These are phyloP conservation scores for Amphimedon queenslandica DNA, from an alignment of 37 sponge, comb jelly and placozoan species.

Conservation along the genomic window DNA sequence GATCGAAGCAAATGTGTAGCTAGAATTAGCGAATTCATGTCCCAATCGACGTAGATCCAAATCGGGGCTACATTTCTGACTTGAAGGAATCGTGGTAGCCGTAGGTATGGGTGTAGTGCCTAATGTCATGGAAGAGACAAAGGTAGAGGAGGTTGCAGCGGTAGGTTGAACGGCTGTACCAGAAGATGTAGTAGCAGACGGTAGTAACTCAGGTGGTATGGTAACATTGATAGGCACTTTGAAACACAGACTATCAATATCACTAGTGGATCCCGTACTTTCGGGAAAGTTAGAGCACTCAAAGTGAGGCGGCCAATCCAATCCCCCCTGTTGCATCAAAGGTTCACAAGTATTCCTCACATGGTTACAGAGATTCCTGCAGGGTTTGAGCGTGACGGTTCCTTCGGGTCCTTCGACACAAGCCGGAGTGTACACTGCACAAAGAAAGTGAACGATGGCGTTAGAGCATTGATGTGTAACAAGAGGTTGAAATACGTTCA, in stretches of 20 bases:
- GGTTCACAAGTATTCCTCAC: constrained; percentile 52
- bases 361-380: constrained; percentile 48
- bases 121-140: background rate
- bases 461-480: constrained; percentile 39
- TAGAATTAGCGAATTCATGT: constrained; percentile 7
- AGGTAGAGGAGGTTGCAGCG: background rate
- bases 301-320: constrained; percentile 57
- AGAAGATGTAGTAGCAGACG: background rate
- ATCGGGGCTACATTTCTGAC: background rate
- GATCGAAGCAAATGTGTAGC: constrained; percentile 42
- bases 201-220: background rate
- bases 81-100: background rate
- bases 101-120: background rate
- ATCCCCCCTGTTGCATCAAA: background rate
- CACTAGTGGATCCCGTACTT: background rate
- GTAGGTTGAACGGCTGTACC: background rate
- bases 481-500: constrained; percentile 31
- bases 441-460: constrained; percentile 70
- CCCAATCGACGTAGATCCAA: background rate
- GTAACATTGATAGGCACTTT: background rate
- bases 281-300: constrained; percentile 48
- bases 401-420: constrained; percentile 1
- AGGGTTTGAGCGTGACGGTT: constrained; percentile 25
- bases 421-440: constrained; percentile 65
- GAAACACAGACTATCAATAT: background rate